These are phyloP conservation scores for Drosophila tsacasi DNA, from an alignment of 1,140 invertebrate genomes.

Conservation along the genomic window DNA sequence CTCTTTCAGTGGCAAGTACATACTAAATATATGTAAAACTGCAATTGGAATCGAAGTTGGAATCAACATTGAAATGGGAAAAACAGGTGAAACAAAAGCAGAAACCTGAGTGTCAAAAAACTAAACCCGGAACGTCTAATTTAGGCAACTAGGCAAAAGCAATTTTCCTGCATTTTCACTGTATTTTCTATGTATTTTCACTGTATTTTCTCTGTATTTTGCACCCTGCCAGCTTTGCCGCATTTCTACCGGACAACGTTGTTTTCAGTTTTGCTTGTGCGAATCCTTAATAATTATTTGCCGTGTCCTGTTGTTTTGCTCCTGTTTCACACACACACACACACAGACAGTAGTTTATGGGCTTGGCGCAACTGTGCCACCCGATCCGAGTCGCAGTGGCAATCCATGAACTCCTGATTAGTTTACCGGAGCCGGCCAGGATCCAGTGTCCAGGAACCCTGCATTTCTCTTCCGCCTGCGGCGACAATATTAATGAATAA, in stretches of 20 bases:
- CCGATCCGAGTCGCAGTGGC: background rate
- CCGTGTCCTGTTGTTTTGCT: constrained; percentile 16
- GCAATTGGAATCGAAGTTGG: background rate
- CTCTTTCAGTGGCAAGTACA: background rate
- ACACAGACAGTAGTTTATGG: constrained; percentile 2
- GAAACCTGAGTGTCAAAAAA: background rate
- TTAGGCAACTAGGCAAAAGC: constrained; percentile 25
- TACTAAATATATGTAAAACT: background rate
- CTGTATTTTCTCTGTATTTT: constrained; percentile 6
- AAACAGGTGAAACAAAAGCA: background rate
- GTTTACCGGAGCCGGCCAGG: constrained; percentile 13
- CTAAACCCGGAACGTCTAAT: constrained; percentile 17
- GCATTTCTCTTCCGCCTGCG: constrained; percentile 9
- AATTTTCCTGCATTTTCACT: constrained; percentile 16
- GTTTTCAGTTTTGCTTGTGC: constrained; percentile 4
- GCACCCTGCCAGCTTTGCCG: background rate
- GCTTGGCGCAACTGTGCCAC: constrained; percentile 26
- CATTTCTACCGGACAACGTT: background rate
- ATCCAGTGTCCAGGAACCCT: background rate
- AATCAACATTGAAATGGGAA: background rate
- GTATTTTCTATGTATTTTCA: constrained; percentile 1
- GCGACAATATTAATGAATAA: constrained; percentile 35
- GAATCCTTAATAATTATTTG: constrained; percentile 38
- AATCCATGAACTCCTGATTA: constrained; percentile 41
- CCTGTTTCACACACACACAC: constrained; percentile 1